phyloP scores from a whole-genome alignment of 2,888 invertebrate genomes.

The Dasypogon diadema region DNA sequence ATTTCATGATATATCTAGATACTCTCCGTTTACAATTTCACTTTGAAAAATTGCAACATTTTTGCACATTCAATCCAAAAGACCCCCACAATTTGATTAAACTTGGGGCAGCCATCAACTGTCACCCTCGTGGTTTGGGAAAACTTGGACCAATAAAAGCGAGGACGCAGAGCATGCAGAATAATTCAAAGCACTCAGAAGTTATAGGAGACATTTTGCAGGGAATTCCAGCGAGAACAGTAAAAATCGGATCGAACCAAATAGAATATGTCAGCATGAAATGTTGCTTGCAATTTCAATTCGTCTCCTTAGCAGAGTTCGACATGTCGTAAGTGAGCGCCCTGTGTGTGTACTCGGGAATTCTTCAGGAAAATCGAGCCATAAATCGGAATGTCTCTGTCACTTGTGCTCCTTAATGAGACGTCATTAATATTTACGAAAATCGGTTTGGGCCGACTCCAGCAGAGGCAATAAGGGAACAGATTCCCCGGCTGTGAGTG shows the following conservation, averaged over 20 bases:
- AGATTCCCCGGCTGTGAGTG: too few species aligned
- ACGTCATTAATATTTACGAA: slow-evolving; percentile 34
- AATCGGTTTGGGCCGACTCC: background rate
- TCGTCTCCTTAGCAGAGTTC: background rate
- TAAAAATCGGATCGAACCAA: slow-evolving; percentile 18
- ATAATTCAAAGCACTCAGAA: slow-evolving; percentile 3
- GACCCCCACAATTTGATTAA: too few species aligned
- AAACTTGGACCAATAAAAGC: background rate
- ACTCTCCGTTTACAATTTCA: too few species aligned
- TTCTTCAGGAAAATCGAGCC: slow-evolving; percentile 17
- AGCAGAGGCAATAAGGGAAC: too few species aligned
- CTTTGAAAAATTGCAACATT: too few species aligned
- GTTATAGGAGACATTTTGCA: slow-evolving; percentile 11
- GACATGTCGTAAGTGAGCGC: background rate
- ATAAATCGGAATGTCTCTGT: slow-evolving; percentile 32
- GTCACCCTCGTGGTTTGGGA: too few species aligned
- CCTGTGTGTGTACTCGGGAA: background rate
- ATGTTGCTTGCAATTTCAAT: slow-evolving; percentile 15
- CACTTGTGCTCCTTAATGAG: slow-evolving; percentile 44
- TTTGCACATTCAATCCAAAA: too few species aligned
- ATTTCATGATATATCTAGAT: too few species aligned
- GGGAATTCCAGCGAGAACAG: background rate
- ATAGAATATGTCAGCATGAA: background rate
- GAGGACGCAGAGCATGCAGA: background rate
- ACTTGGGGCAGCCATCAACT: too few species aligned